A percentile compares a stretch with the other conserved stretches of the same genome.
These are phyloP conservation scores for Epirrita christyi DNA, from an alignment of 2,888 invertebrate genomes.

Conservation along the genomic window DNA sequence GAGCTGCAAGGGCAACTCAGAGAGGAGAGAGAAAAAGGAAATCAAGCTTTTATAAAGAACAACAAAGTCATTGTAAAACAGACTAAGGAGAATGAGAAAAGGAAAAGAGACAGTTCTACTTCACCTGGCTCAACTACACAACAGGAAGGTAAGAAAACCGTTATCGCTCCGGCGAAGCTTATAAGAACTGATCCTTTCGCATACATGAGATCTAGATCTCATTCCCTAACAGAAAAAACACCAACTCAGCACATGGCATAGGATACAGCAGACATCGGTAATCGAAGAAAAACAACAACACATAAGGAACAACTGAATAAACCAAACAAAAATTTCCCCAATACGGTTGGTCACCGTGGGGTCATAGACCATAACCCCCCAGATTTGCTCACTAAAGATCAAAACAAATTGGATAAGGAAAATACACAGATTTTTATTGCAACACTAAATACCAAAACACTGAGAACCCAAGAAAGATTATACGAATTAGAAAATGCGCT, in stretches of 20 bases:
- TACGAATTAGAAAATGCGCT: constrained; percentile 26
- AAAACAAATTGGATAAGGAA: no score
- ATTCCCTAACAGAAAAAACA: no score
- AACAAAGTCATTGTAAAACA: neutral
- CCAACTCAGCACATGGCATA: no score
- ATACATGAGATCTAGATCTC: no score
- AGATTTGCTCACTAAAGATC: constrained; percentile 2
- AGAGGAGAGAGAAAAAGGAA: neutral
- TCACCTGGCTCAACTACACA: neutral
- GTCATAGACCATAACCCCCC: constrained; percentile 29
- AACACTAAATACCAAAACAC: constrained; percentile 22
- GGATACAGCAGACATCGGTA: no score
- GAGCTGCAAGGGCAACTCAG: neutral
- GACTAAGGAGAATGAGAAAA: neutral
- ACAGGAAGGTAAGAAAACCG: no score
- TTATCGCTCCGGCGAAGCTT: no score
- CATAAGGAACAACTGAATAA: no score
- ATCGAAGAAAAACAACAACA: no score
- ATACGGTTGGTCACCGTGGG: constrained; percentile 35
- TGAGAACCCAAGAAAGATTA: constrained; percentile 20
- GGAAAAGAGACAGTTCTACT: neutral
- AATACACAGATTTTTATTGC: constrained; percentile 8
- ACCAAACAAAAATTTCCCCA: neutral
- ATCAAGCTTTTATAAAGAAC: neutral
- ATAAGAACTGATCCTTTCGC: no score